Base-by-base conservation (phyloP, 2,888 invertebrate species). In the Meteorus colon region DNA sequence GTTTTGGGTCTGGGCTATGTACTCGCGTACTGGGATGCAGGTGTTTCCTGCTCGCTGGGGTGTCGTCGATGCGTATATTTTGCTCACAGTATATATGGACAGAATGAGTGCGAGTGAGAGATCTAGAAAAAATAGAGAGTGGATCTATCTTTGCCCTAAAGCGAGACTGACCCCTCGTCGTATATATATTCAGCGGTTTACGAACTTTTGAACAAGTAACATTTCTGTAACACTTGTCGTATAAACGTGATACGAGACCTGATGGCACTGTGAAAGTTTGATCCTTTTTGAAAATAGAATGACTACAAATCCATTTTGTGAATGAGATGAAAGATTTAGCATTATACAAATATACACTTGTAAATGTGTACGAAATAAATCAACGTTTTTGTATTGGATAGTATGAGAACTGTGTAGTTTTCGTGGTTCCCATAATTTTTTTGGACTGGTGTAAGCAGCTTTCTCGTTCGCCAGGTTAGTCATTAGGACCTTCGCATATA, bases 401-500 rank as follows among this genome's bases (percentile, higher is more conserved):
- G 51, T 69, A 69, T 8, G 19, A 48, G 16, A 29, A 27, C 10
- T 55, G 4, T 29, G 41, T 24, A 37, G 37, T 51, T 65, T 74
- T 59, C 16, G 27, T 29, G 74, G 79, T 80, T 81, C 79, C 78
- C 78, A 80, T 78, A 76, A 79, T 77, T 81, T 75, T 77, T 45
- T 72, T 68, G 71, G 73, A 74, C 74, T 76, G 16, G 55, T 76
- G 71, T 77, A 75, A 72, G 70, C 75, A 75, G 70, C 77, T 76
- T 68, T 74, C 59, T 78, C 77, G 73, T 69, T 77, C 67, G 73
- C 73, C 67, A 65, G 81, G 84, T 81, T 81, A 84, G 85, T 85
- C 84, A 85, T 85, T 85, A 86, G 83, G 82, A 76, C 74, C 81
- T 76, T 78, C 81, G 79, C 74, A 74, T 74, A 69, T 70, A 75